Conservation (phyloP, 2,888 invertebrate species). For the Hirtodrosophila histrioides region DNA sequence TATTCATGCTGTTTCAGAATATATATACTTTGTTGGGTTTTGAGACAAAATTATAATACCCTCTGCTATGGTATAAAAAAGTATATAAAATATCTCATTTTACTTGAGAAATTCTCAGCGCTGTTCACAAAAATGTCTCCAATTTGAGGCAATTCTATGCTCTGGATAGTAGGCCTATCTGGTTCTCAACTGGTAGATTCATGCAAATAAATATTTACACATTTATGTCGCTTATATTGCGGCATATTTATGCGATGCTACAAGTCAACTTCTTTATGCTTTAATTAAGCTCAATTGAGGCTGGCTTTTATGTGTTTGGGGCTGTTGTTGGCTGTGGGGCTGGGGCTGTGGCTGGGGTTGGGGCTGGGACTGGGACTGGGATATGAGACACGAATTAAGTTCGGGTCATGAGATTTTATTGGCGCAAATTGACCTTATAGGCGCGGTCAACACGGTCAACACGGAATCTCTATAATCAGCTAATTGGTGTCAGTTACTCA, state of each 20-base stretch:
- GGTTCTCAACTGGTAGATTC: background rate
- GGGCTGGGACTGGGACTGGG: constrained; percentile 10
- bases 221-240: constrained; percentile 17
- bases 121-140: too few species aligned
- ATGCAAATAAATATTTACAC: constrained; percentile 12
- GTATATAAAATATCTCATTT: too few species aligned
- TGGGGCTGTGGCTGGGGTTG: background rate
- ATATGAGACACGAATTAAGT: constrained; percentile 53
- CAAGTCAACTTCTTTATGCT: constrained; percentile 73
- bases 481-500: constrained; percentile 59
- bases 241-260: constrained; percentile 30
- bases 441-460: background rate
- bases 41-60: too few species aligned
- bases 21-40: too few species aligned
- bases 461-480: background rate
- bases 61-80: too few species aligned
- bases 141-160: background rate
- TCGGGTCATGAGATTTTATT: constrained; percentile 61
- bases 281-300: constrained; percentile 79
- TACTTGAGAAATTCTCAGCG: too few species aligned
- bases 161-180: background rate
- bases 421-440: constrained; percentile 61
- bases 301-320: constrained; percentile 19
- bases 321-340: constrained; percentile 10
- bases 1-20: too few species aligned